phyloP scores from a whole-genome alignment of 2,888 invertebrate genomes.

The Silvanus unidentatus region DNA sequence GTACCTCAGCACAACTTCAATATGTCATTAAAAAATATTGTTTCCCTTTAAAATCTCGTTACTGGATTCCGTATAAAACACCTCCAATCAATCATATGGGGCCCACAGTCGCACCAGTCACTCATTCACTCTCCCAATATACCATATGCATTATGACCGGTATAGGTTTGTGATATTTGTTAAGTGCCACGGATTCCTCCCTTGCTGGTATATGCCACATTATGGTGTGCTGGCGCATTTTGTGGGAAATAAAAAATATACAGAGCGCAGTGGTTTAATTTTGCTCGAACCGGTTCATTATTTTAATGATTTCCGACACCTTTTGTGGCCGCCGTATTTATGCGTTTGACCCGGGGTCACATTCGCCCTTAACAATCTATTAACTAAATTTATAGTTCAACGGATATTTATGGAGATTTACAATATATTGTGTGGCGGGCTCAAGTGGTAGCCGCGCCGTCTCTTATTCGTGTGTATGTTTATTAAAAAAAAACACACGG shows the following conservation, averaged over 20 bases:
- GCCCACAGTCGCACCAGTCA: constrained; percentile 7
- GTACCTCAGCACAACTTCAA: constrained; percentile 37
- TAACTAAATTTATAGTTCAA: constrained; percentile 36
- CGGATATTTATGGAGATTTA: constrained; percentile 26
- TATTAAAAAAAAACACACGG: too few species aligned
- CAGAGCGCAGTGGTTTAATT: constrained; percentile 6
- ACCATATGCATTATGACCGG: too few species aligned
- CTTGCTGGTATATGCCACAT: too few species aligned
- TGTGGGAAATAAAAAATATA: constrained; percentile 3
- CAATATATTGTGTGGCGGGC: background rate
- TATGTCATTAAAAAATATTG: constrained; percentile 39
- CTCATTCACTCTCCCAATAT: too few species aligned
- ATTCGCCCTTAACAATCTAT: constrained; percentile 33
- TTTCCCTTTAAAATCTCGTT: constrained; percentile 34
- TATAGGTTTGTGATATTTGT: too few species aligned
- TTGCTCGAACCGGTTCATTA: constrained; percentile 17
- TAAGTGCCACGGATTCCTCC: too few species aligned
- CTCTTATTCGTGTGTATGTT: too few species aligned
- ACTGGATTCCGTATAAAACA: constrained; percentile 26
- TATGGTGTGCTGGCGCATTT: too few species aligned
- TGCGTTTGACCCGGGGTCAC: constrained; percentile 39
- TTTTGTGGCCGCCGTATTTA: constrained; percentile 33
- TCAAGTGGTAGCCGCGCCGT: too few species aligned
- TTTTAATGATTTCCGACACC: constrained; percentile 23
- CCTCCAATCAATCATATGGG: constrained; percentile 30